Conservation (phyloP, 2,888 invertebrate genomes). For the Ctenicera cuprea region DNA sequence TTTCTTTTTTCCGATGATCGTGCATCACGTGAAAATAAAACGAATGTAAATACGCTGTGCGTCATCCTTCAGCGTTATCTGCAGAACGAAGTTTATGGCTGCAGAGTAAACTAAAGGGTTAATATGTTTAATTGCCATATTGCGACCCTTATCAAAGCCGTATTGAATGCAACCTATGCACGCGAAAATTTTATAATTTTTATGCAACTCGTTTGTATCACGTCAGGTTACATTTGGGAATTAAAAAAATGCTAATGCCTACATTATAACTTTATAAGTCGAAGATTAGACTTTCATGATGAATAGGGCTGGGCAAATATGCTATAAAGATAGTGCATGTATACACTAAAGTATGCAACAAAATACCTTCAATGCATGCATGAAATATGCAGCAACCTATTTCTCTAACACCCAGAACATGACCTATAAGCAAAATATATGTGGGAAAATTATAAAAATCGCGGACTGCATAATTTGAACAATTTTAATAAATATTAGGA, state of each 20-base stretch:
- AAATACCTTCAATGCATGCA: no score
- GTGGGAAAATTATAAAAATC: no score
- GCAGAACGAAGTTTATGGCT: constrained; percentile 50
- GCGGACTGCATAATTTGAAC: no score
- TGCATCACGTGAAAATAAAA: constrained; percentile 33
- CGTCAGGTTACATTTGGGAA: constrained; percentile 12
- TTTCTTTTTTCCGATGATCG: neutral
- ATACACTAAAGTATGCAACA: no score
- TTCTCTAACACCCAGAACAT: no score
- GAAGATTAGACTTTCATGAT: neutral
- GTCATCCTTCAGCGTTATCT: constrained; percentile 35
- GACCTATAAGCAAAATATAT: no score
- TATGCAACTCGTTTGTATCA: constrained; percentile 13
- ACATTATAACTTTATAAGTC: neutral
- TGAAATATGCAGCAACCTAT: no score
- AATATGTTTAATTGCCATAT: constrained; percentile 39
- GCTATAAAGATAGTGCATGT: no score
- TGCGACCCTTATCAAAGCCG: constrained; percentile 11
- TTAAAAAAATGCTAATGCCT: constrained; percentile 15
- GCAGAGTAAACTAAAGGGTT: constrained; percentile 55
- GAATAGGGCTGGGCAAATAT: no score
- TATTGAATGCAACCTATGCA: constrained; percentile 25
- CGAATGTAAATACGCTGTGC: constrained; percentile 29
- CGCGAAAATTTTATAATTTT: constrained; percentile 39
- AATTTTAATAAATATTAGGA: no score